A percentile compares a stretch with the other conserved stretches of the same genome.
These are phyloP conservation scores for Mus caroli DNA, from an alignment of 2,797 vertebrate species.

Conservation along the genomic window DNA sequence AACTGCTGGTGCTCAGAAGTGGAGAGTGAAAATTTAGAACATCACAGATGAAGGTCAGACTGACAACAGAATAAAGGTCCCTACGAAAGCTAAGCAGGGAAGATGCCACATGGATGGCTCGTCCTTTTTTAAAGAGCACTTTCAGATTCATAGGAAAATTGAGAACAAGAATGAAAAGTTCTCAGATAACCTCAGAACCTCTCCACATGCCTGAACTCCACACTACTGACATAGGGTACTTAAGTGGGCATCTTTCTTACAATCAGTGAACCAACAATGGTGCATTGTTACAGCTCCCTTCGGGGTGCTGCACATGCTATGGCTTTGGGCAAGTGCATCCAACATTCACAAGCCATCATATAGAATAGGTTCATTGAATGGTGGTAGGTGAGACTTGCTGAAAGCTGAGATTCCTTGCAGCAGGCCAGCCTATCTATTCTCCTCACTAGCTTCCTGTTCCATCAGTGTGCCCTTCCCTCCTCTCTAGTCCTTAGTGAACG, in stretches of 20 bases:
- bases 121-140: too few relatives aligned
- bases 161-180: neutral
- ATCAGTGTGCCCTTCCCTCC: neutral
- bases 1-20: neutral
- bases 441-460: neutral
- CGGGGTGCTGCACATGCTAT: neutral
- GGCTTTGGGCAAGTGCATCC: neutral
- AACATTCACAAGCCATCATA: neutral
- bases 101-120: neutral
- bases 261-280: neutral
- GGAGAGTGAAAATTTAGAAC: neutral
- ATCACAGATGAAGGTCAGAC: neutral
- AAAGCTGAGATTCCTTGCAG: neutral
- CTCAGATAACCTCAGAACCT: neutral
- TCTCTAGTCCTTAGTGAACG: neutral
- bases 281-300: neutral
- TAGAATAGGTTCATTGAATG: neutral
- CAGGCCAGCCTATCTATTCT: neutral
- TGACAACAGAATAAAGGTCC: neutral
- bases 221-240: neutral
- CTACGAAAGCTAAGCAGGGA: too few relatives aligned
- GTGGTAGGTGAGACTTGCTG: neutral
- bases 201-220: neutral
- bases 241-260: neutral
- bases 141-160: neutral